phyloP scores from a whole-genome alignment of 2,113 vertebrate genomes.

The Thamnaconus septentrionalis region DNA sequence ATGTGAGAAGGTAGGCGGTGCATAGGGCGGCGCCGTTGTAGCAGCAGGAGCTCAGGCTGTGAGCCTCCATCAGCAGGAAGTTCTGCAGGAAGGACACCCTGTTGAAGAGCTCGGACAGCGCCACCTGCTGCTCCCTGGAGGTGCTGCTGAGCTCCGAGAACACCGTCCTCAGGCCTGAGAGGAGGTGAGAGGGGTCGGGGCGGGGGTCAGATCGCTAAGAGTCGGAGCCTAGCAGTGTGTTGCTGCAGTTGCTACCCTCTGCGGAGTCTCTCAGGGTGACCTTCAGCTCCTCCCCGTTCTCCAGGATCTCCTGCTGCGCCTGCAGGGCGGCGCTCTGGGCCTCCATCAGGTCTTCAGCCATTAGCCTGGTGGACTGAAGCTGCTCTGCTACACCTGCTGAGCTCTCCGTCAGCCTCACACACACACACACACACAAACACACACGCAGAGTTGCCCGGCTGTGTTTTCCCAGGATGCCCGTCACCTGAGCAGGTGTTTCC shows the following conservation, averaged over 20 bases:
- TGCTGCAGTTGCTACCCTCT: conserved; percentile 57
- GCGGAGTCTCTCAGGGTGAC: conserved; percentile 75
- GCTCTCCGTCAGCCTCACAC: conserved; percentile 74
- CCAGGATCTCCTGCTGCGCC: conserved; percentile 76
- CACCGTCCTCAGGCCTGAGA: conserved; percentile 69
- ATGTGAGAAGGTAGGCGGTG: conserved; percentile 72
- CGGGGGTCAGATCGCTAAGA: too few relatives aligned
- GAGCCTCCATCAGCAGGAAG: conserved; percentile 79
- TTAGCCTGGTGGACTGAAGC: conserved; percentile 71
- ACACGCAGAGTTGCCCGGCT: not conserved
- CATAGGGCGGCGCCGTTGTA: conserved; percentile 76
- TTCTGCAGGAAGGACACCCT: conserved; percentile 79
- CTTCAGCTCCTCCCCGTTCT: conserved; percentile 77
- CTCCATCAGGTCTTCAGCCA: conserved; percentile 73
- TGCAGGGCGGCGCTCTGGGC: conserved; percentile 74
- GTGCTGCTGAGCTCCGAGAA: conserved; percentile 75
- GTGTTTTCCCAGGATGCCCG: not conserved
- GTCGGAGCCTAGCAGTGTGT: not conserved
- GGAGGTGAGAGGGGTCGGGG: not conserved
- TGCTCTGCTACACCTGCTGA: conserved; percentile 78
- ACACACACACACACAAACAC: conserved; percentile 10
- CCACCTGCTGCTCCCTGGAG: conserved; percentile 76
- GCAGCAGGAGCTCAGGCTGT: conserved; percentile 75
- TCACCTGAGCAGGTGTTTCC: conserved; percentile 14
- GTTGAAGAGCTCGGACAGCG: conserved; percentile 79